Conservation (phyloP, 2,888 invertebrate genomes). For the Hyposoter didymator region DNA sequence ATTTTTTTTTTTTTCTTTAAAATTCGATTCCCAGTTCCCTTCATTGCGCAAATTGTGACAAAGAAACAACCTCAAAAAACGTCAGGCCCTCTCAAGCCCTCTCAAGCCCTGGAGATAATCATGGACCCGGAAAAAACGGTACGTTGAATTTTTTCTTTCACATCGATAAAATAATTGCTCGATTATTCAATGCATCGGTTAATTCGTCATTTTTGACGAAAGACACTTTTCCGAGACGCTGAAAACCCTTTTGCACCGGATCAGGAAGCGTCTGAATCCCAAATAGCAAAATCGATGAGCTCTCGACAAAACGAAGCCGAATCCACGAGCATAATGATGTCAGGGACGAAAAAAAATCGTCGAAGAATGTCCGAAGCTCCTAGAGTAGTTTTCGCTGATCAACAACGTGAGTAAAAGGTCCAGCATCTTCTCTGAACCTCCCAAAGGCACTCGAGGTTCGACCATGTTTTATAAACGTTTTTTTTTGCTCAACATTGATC, state of each 20-base stretch:
- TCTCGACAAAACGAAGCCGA: background rate
- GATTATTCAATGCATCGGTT: background rate
- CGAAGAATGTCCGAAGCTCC: conserved; percentile 37
- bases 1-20: conserved; percentile 1
- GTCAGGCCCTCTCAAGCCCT: background rate
- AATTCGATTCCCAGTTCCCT: conserved; percentile 19
- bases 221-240: conserved; percentile 8
- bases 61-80: conserved; percentile 12
- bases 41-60: background rate
- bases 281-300: background rate
- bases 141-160: conserved; percentile 3
- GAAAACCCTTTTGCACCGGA: background rate
- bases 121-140: conserved; percentile 34
- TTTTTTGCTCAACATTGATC: background rate
- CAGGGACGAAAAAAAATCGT: conserved; percentile 43
- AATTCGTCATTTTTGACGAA: background rate
- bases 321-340: conserved; percentile 15
- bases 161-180: background rate
- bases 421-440: background rate
- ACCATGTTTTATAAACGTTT: background rate
- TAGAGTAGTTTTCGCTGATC: conserved; percentile 53
- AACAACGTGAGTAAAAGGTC: conserved; percentile 38
- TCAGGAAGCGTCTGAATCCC: background rate
- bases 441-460: background rate
- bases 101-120: background rate